phyloP scores from a whole-genome alignment of 2,888 invertebrate genomes.

The Lamellibrachia satsuma region DNA sequence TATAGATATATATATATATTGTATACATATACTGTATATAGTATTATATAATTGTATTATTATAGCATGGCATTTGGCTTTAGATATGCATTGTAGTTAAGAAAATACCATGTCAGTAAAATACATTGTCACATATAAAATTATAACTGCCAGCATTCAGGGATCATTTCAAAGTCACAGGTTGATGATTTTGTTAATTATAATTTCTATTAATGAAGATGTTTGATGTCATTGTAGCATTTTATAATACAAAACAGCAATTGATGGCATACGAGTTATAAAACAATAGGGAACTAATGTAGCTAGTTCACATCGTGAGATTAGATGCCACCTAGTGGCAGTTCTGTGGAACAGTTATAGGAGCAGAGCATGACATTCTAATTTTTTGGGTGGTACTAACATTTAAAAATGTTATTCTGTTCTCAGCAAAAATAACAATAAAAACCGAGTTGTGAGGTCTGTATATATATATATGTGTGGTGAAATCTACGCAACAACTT shows the following conservation, averaged over 20 bases:
- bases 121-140: not conserved
- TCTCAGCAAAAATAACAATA: not conserved
- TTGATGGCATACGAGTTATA: not conserved
- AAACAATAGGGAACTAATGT: not conserved
- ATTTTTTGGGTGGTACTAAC: not conserved
- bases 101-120: not conserved
- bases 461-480: too few species aligned
- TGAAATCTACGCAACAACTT: not conserved
- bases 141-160: not conserved
- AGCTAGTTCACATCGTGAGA: too few species aligned
- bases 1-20: not conserved
- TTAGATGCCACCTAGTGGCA: not conserved
- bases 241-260: not conserved
- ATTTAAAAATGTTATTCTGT: not conserved
- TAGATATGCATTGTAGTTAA: not conserved
- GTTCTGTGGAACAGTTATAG: not conserved
- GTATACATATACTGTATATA: too few species aligned
- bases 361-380: too few species aligned
- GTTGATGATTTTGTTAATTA: not conserved
- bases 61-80: not conserved
- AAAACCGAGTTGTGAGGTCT: not conserved
- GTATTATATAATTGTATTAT: too few species aligned
- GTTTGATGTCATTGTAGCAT: not conserved
- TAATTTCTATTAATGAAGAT: not conserved
- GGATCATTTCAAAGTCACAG: not conserved